phyloP scores from a whole-genome alignment of 1,140 invertebrate genomes.

The Pseudachorutes palmiensis region DNA sequence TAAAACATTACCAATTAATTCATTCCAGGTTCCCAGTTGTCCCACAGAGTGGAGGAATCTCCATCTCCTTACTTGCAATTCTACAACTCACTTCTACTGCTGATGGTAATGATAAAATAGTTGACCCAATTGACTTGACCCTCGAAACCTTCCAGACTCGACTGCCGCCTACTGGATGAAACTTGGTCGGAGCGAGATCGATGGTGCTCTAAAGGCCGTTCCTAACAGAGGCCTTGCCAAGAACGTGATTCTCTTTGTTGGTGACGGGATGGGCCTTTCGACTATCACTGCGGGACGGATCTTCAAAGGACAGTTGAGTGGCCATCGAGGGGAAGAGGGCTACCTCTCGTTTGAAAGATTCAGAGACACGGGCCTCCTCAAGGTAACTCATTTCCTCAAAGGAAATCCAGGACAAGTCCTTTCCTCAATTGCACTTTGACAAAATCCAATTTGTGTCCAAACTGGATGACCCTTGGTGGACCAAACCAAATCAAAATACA shows the following conservation, averaged over 20 bases:
- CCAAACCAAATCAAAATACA: too few species aligned
- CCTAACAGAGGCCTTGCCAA: conserved; percentile 57
- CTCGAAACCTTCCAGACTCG: conserved; percentile 50
- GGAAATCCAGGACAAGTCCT: too few species aligned
- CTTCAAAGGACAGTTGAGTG: conserved; percentile 50
- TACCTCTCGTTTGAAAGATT: conserved; percentile 71
- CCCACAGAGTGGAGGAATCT: too few species aligned
- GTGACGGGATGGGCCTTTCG: conserved; percentile 87
- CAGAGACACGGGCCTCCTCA: conserved; percentile 69
- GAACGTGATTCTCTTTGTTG: conserved; percentile 85
- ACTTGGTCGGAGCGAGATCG: conserved; percentile 50
- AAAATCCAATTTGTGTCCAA: too few species aligned
- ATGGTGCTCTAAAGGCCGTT: conserved; percentile 52
- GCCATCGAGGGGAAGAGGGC: conserved; percentile 55
- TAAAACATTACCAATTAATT: too few species aligned
- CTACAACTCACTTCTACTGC: too few species aligned
- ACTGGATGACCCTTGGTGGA: too few species aligned
- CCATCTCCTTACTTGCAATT: too few species aligned
- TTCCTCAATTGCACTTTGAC: too few species aligned
- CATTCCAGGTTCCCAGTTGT: too few species aligned
- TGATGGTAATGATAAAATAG: too few species aligned
- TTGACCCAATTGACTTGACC: conserved; percentile 60
- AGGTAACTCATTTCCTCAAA: conserved; percentile 56
- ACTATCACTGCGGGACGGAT: conserved; percentile 79
- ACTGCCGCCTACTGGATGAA: conserved; percentile 48